Percentiles rank a stretch among this genome's conserved stretches.
Evolutionary conservation across 2,113 vertebrate species (phyloP).

Genomic region (Dicerorhinus sumatrensis): DNA sequence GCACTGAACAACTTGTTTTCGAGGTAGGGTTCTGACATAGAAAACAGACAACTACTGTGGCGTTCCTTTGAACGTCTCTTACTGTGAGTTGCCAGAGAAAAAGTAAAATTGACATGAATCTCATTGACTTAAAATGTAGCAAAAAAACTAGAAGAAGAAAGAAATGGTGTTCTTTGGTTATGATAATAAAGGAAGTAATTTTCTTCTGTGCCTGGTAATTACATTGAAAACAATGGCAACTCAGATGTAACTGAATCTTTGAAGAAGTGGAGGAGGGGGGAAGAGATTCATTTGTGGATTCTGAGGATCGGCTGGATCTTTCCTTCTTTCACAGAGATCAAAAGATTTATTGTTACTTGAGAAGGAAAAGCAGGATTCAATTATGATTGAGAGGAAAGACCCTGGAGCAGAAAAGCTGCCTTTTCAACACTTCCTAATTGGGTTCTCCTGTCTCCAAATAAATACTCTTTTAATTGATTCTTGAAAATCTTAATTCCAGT

Average conservation of each 20-base stretch:
- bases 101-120: constrained; percentile 54
- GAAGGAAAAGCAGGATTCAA: background rate
- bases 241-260: constrained; percentile 58
- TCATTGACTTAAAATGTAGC: constrained; percentile 50
- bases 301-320: constrained; percentile 57
- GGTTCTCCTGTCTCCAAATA: constrained; percentile 47
- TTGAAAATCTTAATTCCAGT: constrained; percentile 65
- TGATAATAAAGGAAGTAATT: constrained; percentile 40
- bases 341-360: constrained; percentile 67
- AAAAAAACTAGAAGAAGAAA: constrained; percentile 52
- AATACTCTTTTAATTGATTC: constrained; percentile 74
- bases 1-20: constrained; percentile 54
- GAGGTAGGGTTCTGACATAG: background rate
- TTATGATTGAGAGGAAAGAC: constrained; percentile 66
- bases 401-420: background rate
- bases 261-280: constrained; percentile 6
- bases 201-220: constrained; percentile 42
- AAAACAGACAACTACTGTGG: background rate
- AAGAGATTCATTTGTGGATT: constrained; percentile 53
- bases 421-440: constrained; percentile 65
- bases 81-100: constrained; percentile 39
- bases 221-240: background rate
- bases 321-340: constrained; percentile 64
- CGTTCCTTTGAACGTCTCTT: constrained; percentile 6
- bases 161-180: constrained; percentile 61